Conservation (phyloP, 2,113 vertebrate species). For the Gallinago media region DNA sequence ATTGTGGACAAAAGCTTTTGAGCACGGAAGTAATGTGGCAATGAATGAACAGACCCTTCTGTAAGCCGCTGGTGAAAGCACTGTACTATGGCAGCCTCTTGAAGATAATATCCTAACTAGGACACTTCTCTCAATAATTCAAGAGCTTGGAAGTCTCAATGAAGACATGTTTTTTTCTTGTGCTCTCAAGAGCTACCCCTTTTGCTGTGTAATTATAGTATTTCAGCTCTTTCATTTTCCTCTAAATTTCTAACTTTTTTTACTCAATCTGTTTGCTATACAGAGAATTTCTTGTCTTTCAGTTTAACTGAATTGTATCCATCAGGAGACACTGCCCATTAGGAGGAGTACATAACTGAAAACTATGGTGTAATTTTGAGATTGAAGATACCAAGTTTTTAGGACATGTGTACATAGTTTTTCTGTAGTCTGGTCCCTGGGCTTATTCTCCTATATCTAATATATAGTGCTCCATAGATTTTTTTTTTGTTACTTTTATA, state of each 20-base stretch:
- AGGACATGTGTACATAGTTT: accelerated
- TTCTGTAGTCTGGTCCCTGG: not conserved
- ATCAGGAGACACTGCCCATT: not conserved
- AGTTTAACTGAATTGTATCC: not conserved
- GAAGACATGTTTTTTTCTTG: not conserved
- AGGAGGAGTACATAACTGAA: not conserved
- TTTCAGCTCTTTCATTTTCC: not conserved
- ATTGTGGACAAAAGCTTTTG: not conserved
- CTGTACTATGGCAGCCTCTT: not conserved
- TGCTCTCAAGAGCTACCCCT: not conserved
- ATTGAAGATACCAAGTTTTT: not conserved
- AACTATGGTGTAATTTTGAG: not conserved
- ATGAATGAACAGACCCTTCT: not conserved
- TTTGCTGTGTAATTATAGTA: not conserved
- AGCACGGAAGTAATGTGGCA: not conserved
- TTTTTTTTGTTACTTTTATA: not conserved
- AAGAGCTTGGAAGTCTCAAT: not conserved
- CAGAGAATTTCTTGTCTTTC: not conserved
- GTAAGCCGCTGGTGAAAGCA: not conserved
- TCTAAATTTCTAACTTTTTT: not conserved
- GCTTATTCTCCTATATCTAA: not conserved
- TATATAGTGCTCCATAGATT: not conserved
- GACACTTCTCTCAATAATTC: not conserved
- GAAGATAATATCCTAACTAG: not conserved
- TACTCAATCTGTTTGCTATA: not conserved